Evolutionary conservation across 2,113 vertebrate genomes (phyloP), one percentile per base, ranked within the genome.

Genomic region (Candoia aspera): DNA sequence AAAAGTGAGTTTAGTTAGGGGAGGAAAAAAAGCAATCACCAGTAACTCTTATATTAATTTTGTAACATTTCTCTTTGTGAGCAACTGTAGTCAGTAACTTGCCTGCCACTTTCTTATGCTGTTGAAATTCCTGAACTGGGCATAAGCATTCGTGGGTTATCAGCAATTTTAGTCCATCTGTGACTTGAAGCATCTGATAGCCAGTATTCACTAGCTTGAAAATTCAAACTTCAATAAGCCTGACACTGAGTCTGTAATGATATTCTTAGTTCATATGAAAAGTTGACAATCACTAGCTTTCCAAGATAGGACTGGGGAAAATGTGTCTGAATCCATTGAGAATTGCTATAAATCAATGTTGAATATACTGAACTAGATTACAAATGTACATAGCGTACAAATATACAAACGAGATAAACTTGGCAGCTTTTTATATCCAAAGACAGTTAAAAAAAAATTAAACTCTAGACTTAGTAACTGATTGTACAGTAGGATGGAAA

Each of bases 401-500:
- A 79, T 9, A 79, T 17, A 79, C 37, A 15, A 79, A 37, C 33
- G 19, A 79, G 26, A n/a, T n/a, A 68, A 21, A 33, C 10, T 21
- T 84, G 90, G 17, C 58, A 90, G n/a, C 11, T 57, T 33, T 1
- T 0, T 90, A 26, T 87, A 86, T 92, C 88, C 58, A 0, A 83
- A 58, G 94, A 85, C 90, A 68, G 8, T 0, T 85, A 1, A 49
- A 37, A 46, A 88, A n/a, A 92, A 60, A 29, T 1, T 87, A 8
- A 87, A 60, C 54, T 9, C 59, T 60, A 6, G 21, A 58, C 6
- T 86, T 68, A 53, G 12, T 62, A 15, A 29, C 21, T 86, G 24
- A 60, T 87, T 86, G 62, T 49, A 64, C 87, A 55, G 90, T 33
- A 83, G 90, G 88, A 89, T 9, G 55, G 49, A 68, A 68, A 24